Base-by-base conservation (phyloP, 2,113 vertebrate species). In the Numida meleagris region DNA sequence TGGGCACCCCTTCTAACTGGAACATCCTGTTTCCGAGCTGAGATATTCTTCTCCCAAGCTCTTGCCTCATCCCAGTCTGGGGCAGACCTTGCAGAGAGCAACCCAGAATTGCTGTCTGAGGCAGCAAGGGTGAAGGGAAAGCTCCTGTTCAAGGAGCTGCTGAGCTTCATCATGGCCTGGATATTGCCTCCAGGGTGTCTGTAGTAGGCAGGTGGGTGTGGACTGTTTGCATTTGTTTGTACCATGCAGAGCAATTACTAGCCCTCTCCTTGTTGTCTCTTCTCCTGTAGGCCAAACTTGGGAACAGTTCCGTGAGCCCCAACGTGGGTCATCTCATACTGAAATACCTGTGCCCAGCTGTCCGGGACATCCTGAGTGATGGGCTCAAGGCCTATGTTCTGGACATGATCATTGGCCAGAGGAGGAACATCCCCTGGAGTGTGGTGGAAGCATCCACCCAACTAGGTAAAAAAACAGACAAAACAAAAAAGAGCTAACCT, bases 241-340 rank as follows among this genome's bases (percentile, higher is more conserved):
- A 48, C n/a, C 31, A n/a, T 48, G 31, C 21, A 40, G 16, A 71
- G 25, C 3, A 7, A 34, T 81, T 82, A 74, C 33, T 43, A 50
- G 45, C 38, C 24, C 9, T 68, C 40, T 48, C 27, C 24, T 17
- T 88, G 40, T 76, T 86, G 10, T 31, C 17, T 86, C 6, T 78
- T 71, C 4, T 83, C 36, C 87, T 15, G 24, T 98, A 99, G 99
- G 99, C 99, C 7, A 99, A 99, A 85, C 97, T 99, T 79, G 99
- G 99, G 20, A 99, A 99, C 97, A 99, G 99, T 94, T 99, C 99
- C 1, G 99, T 99, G 82, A 99, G 99, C 97, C 99, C 99, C 62
- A 99, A 99, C 0, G 98, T 99, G 77, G 99, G 99, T 17, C 99
- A 99, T 95, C 98, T 99, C 62, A 98, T 99, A 95, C 97, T 99